Evolutionary conservation across 2,797 vertebrate species (phyloP), one percentile per base, ranked within the genome.

Genomic region (Acrocephalus scirpaceus): DNA sequence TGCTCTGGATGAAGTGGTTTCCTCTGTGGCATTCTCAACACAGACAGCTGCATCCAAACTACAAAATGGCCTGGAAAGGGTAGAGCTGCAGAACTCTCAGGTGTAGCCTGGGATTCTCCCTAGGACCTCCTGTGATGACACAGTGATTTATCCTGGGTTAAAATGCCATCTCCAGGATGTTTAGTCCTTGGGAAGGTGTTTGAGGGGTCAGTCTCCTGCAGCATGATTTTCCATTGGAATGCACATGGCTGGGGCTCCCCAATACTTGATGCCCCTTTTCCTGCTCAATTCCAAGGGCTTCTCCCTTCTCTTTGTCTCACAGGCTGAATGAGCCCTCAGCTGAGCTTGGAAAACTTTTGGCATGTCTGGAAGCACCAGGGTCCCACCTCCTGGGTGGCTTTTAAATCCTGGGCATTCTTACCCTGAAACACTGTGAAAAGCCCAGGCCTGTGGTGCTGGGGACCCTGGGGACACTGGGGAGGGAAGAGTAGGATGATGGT

Each of bases 401-500:
- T 76, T 58, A 45, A 58, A 51, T n/a, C 48, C 57, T 62, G 47
- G 21, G 10, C 13, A 32, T 58, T 26, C 26, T 34, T 23, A 13
- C 14, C 10, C 18, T 1, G 4, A 27, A 73, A 29, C 1, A 2
- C 9, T 5, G 30, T 26, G 48, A 45, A 36, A 9, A 54, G 47
- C 16, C 48, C 30, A 5, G 60, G 36, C 77, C 34, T 0, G 5
- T 8, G 16, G 8, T 38, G 5, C 36, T 27, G 62, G 45, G 67
- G 29, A 12, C 27, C 1, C 5, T 13, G 34, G n/a, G 44, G 15
- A 20, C 50, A 5, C 9, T 56, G 57, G 21, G 29, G 54, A 44
- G 29, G 0, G 0, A 51, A 32, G 15, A 19, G 10, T 2, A 1
- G 44, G 69, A 13, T 56, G 38, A 3, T 13, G 47, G 38, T 40